Base-by-base conservation (phyloP, 2,888 invertebrate genomes). In the Byasa hedistus region DNA sequence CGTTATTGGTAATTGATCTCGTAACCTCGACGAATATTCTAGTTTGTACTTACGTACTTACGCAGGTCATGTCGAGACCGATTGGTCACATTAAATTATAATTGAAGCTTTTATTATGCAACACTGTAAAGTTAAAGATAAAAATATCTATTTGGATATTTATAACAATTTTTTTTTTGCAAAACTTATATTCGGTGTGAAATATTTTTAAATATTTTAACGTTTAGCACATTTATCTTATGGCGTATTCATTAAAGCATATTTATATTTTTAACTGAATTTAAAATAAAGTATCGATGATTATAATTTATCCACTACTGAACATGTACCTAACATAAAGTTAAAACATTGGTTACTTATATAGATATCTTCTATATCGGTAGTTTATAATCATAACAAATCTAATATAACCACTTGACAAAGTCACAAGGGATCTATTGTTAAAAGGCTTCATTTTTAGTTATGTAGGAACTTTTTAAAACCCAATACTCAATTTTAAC, bases 21-120 rank as follows among this genome's bases (percentile, higher is more conserved):
- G 22, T 61, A 61, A 58, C 66, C 66, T 66, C 61, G 66, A 32
- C 57, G 61, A 66, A 61, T 66, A 66, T 61, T 66, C 61, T 66
- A 17, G 61, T 54, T 52, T 36, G 44, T 61, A 57, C 36, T 54
- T 39, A 39, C 48, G 44, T 61, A 57, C 36, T 54, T 39, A 39
- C 48, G 22, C 23, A 57, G 54, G 36, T 51, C 52, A 44, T 61
- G 17, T 61, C 39, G 36, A 66, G 36, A 52, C 54, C 12, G 57
- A 57, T 57, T 51, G 48, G 36, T 24, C 21, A 32, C n/a, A 60
- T 36, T 59, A 58, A 36, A 52, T 57, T 7, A 15, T 64, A 64
- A 64, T 64, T 64, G 59, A 59, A 64, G 54, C n/a, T 58, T 54
- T 52, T 36, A 22, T 22, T 52, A 5, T 1, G n/a, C 10, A 5